These are phyloP conservation scores for Ictidomys tridecemlineatus DNA, from an alignment of 2,113 vertebrate genomes.

Conservation along the genomic window DNA sequence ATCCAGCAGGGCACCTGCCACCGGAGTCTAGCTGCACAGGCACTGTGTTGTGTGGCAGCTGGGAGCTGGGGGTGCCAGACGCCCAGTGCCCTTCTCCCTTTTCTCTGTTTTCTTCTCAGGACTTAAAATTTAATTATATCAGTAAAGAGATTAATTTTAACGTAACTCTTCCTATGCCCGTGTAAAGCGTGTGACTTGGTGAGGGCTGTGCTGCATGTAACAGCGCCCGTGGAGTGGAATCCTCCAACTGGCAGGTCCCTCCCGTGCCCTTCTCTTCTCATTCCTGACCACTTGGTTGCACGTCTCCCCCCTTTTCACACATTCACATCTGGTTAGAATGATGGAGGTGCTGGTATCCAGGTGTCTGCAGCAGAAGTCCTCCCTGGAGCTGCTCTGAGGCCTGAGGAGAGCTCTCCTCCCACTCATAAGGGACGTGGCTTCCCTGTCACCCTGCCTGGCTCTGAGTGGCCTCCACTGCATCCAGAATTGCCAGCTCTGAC, in stretches of 20 bases:
- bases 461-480: neutral
- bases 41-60: constrained; percentile 42
- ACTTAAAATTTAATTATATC: constrained; percentile 92
- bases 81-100: constrained; percentile 68
- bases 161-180: constrained; percentile 89
- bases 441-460: neutral
- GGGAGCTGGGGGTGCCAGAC: neutral
- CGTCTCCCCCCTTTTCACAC: constrained; percentile 48
- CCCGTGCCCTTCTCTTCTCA: constrained; percentile 64
- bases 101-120: constrained; percentile 93
- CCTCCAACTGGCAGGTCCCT: constrained; percentile 54
- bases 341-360: constrained; percentile 52
- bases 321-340: constrained; percentile 63
- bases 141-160: constrained; percentile 93
- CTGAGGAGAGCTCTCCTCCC: fast-evolving
- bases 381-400: fast-evolving
- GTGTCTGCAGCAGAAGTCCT: constrained; percentile 14
- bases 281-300: constrained; percentile 61
- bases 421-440: too few relatives aligned
- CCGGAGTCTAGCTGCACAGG: neutral
- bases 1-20: neutral
- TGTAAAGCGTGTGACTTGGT: constrained; percentile 92
- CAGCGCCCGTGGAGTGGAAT: constrained; percentile 76
- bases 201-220: constrained; percentile 90
- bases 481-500: neutral